A percentile compares a stretch with the other conserved stretches of the same genome.
These are phyloP conservation scores for Tiliqua scincoides DNA, from an alignment of 2,113 vertebrate genomes.

Conservation along the genomic window DNA sequence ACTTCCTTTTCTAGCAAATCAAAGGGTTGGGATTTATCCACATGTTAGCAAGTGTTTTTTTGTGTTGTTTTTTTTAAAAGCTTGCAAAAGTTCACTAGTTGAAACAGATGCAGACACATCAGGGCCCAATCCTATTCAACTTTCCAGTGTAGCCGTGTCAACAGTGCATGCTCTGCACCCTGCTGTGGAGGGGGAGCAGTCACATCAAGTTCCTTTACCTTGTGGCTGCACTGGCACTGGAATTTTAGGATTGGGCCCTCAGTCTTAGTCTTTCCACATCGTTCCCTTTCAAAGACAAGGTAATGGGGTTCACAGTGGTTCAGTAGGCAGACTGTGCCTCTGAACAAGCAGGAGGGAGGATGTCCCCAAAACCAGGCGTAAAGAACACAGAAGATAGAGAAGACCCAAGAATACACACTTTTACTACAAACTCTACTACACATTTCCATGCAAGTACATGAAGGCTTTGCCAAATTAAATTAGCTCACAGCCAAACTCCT, in stretches of 20 bases:
- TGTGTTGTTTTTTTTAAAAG: background rate
- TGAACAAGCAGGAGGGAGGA: background rate
- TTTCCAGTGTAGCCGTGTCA: too few relatives aligned
- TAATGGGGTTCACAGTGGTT: rapidly evolving
- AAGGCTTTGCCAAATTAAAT: conserved; percentile 43
- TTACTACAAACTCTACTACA: conserved; percentile 37
- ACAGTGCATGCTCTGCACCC: too few relatives aligned
- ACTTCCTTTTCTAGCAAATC: background rate
- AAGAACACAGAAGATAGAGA: conserved; percentile 27
- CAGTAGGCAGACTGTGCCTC: background rate
- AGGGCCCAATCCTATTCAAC: too few relatives aligned
- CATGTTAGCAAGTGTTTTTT: background rate
- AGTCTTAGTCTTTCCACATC: background rate
- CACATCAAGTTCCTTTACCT: too few relatives aligned
- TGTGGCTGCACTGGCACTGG: too few relatives aligned
- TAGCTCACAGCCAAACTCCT: conserved; percentile 31
- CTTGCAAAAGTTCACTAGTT: background rate
- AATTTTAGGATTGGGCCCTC: too few relatives aligned
- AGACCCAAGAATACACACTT: background rate
- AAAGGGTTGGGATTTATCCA: rapidly evolving
- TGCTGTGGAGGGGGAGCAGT: too few relatives aligned
- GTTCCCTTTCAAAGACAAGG: background rate
- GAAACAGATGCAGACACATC: too few relatives aligned
- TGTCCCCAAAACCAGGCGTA: rapidly evolving
- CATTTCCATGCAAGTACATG: conserved; percentile 49